Percentiles rank a stretch among this genome's conserved stretches.
Evolutionary conservation across 2,888 invertebrate genomes (phyloP).

Genomic region (Calliphora vomitoria): DNA sequence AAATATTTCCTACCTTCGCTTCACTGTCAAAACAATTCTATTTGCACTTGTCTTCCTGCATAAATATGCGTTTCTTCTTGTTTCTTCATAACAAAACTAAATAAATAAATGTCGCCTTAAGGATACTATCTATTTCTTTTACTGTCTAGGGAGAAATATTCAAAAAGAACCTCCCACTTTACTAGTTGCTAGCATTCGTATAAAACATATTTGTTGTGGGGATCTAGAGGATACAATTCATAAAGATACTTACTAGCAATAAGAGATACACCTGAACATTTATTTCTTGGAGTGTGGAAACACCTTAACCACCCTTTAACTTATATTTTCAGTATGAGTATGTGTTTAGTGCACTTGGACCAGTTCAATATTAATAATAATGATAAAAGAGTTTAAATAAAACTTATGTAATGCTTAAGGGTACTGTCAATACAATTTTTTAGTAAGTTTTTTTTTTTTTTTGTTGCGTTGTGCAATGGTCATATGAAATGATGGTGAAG

Average conservation of each 20-base stretch:
- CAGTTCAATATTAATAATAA: slow-evolving; percentile 74
- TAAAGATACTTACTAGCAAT: too few species aligned
- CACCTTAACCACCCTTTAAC: slow-evolving; percentile 68
- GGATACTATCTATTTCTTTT: slow-evolving; percentile 60
- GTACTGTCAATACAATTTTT: slow-evolving; percentile 74
- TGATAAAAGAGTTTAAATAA: slow-evolving; percentile 75
- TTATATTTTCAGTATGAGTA: slow-evolving; percentile 23
- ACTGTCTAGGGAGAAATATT: slow-evolving; percentile 4
- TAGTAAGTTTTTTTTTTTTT: slow-evolving; percentile 33
- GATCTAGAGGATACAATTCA: background rate
- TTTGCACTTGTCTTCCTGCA: slow-evolving; percentile 63
- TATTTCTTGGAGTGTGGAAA: slow-evolving; percentile 61
- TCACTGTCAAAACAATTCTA: slow-evolving; percentile 51
- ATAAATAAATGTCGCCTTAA: slow-evolving; percentile 71
- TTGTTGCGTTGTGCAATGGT: background rate
- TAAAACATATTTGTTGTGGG: background rate
- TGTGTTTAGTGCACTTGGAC: background rate
- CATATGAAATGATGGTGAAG: background rate
- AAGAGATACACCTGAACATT: slow-evolving; percentile 45
- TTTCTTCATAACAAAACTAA: slow-evolving; percentile 52
- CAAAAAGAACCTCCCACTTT: slow-evolving; percentile 64
- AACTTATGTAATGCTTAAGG: slow-evolving; percentile 72
- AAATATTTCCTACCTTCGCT: background rate
- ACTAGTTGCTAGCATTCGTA: slow-evolving; percentile 43
- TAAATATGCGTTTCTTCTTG: slow-evolving; percentile 16